Base-by-base conservation (phyloP, 2,113 vertebrate species). In the Riparia riparia region DNA sequence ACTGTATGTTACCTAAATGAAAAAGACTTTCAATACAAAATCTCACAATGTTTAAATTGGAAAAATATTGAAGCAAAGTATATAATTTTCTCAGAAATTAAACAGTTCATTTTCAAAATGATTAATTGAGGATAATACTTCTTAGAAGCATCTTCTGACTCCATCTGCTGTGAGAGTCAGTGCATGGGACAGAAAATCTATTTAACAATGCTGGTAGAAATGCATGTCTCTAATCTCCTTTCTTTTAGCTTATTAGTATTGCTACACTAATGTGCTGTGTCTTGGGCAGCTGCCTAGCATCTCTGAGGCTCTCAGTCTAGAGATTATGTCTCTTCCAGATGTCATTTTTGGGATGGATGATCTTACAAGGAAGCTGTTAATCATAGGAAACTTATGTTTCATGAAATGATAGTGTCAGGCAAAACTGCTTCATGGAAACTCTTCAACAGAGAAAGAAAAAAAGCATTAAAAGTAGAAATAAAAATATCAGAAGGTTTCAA, bases 261-360 rank as follows among this genome's bases (percentile, higher is more conserved):
- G 58, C 49, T 83, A 25, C 6, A 4, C 32, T 93, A 89, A 95
- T 89, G 65, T 86, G 61, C 11, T 89, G 19, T 53, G 57, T 94
- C 80, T 92, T 82, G 68, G 92, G 80, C 86, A 96, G 90, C 93
- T 93, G 88, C 89, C 79, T 84, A 49, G 51, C 61, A 71, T 79
- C 60, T 94, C 65, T 92, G 77, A 93, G 51, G 51, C 74, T 86
- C 61, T 68, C 49, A 86, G 32, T 72, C 60, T 83, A 64, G 82
- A 81, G 83, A 92, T 44, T 81, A 66, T 66, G n/a, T 73, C 57
- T 76, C 77, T 84, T 89, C 77, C 88, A 92, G 71, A 86, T 83
- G 87, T 86, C 71, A 74, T 71, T 88, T 91, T 91, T 57, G 49
- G 45, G 50, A 93, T 44, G 83, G 87, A 90, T 47, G 63, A 77